Evolutionary conservation across 2,797 vertebrate genomes (phyloP).

Genomic region (Ptychobarbus kaznakovi): DNA sequence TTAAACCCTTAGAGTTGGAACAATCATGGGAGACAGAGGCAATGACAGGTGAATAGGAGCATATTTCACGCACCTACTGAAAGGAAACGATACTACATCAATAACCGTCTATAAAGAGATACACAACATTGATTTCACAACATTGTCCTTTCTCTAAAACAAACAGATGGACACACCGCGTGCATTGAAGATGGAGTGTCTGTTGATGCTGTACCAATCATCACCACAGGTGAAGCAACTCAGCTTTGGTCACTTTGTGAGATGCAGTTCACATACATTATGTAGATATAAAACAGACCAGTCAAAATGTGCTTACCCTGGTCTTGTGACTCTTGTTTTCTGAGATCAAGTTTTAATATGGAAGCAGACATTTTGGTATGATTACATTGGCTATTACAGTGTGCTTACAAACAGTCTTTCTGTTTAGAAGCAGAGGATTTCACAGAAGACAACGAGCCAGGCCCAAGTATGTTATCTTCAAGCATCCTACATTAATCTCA

Average conservation of each 20-base stretch:
- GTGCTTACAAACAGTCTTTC: neutral
- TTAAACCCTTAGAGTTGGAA: conserved; percentile 37
- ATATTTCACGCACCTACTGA: neutral
- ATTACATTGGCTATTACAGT: neutral
- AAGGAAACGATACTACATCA: neutral
- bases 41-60: conserved; percentile 13
- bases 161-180: neutral
- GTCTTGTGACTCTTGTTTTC: neutral
- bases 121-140: neutral
- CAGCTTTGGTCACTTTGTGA: neutral
- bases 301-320: neutral
- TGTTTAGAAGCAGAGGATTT: conserved; percentile 32
- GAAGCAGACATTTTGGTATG: neutral
- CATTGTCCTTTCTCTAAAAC: conserved; percentile 8
- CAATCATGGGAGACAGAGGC: conserved; percentile 31
- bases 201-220: conserved; percentile 28
- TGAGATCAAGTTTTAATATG: neutral
- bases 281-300: neutral
- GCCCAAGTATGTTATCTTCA: conserved; percentile 1
- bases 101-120: neutral
- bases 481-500: neutral
- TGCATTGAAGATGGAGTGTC: conserved; percentile 37
- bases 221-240: conserved; percentile 33
- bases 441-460: conserved; percentile 18
- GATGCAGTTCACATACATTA: neutral